Percentiles rank a stretch among this genome's conserved stretches.
These are phyloP conservation scores for Pogonocichla stellata DNA, from an alignment of 2,113 vertebrate species.

Conservation along the genomic window DNA sequence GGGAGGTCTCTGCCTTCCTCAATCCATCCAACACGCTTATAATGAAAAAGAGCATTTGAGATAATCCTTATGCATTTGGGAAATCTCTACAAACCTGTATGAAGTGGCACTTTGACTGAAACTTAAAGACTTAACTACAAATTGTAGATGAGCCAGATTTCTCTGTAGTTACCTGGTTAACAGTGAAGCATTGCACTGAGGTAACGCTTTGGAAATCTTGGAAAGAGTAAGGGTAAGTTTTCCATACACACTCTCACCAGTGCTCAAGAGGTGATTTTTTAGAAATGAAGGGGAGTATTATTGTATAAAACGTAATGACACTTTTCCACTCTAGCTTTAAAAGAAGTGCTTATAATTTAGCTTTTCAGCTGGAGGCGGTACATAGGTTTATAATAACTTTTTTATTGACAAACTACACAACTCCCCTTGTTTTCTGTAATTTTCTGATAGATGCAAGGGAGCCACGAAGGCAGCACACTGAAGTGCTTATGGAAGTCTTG, in stretches of 20 bases:
- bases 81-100: not conserved
- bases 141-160: not conserved
- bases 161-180: not conserved
- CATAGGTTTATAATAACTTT: not conserved
- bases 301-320: rapidly evolving
- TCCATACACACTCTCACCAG: rapidly evolving
- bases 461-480: rapidly evolving
- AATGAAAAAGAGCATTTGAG: not conserved
- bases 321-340: not conserved
- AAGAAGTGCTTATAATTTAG: not conserved
- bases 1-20: not conserved
- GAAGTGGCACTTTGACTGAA: not conserved
- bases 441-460: not conserved
- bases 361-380: not conserved
- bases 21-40: rapidly evolving
- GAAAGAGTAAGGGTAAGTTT: not conserved
- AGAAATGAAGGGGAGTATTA: not conserved
- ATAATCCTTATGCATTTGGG: rapidly evolving
- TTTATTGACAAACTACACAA: rapidly evolving
- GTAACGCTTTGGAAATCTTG: no score
- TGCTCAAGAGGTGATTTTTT: not conserved
- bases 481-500: not conserved
- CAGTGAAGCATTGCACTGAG: not conserved
- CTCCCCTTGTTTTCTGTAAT: rapidly evolving
- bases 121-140: not conserved